phyloP scores from a whole-genome alignment of 2,113 vertebrate species.

The Plectropomus leopardus region DNA sequence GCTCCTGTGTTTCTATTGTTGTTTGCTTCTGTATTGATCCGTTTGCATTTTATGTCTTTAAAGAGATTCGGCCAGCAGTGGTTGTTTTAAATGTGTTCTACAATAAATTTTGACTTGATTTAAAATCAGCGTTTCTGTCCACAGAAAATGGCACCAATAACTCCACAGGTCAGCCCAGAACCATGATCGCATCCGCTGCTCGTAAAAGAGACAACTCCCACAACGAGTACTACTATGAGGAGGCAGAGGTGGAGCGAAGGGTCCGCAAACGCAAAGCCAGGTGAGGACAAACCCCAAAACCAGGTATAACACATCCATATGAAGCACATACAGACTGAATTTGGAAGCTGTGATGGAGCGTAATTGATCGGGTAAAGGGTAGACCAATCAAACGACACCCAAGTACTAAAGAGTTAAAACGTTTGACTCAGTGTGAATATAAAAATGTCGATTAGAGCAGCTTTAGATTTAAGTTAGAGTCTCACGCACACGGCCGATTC shows the following conservation, averaged over 20 bases:
- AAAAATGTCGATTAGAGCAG: neutral
- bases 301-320: neutral
- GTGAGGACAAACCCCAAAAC: slow-evolving; percentile 64
- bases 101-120: too few relatives aligned
- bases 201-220: slow-evolving; percentile 93
- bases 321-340: neutral
- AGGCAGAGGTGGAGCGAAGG: slow-evolving; percentile 93
- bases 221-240: slow-evolving; percentile 95
- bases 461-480: neutral
- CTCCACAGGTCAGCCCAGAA: slow-evolving; percentile 91
- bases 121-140: neutral
- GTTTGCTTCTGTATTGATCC: too few relatives aligned
- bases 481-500: neutral
- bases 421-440: neutral
- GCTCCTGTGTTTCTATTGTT: too few relatives aligned
- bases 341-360: neutral
- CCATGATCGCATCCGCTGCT: slow-evolving; percentile 90
- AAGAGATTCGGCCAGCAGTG: too few relatives aligned
- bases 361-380: neutral
- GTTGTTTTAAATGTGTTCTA: too few relatives aligned
- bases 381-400: too few relatives aligned
- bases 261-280: slow-evolving; percentile 93
- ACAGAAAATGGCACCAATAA: slow-evolving; percentile 92
- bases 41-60: too few relatives aligned
- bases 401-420: too few relatives aligned